phyloP scores from a whole-genome alignment of 1,140 invertebrate species.

The Bathynomus jamesi region DNA sequence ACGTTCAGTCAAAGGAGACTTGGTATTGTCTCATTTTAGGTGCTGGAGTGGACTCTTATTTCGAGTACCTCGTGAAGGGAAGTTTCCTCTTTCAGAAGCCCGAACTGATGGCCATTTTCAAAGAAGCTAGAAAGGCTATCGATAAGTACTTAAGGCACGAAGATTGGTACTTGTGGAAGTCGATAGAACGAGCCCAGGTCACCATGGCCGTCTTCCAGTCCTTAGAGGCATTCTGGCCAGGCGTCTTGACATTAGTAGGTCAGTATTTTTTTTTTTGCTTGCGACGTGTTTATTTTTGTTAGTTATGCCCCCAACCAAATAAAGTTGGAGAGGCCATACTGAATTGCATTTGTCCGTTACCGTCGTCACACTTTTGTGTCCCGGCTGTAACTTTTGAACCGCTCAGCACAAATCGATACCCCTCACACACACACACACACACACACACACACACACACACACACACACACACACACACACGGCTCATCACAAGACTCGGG shows the following conservation, averaged over 20 bases:
- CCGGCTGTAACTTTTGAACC: no score
- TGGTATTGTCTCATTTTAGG: conserved; percentile 41
- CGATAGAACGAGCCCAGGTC: conserved; percentile 89
- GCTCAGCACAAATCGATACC: no score
- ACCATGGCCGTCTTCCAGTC: conserved; percentile 96
- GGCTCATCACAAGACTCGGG: no score
- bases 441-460: no score
- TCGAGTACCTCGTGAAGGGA: conserved; percentile 97
- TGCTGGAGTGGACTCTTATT: conserved; percentile 96
- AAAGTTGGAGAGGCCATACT: no score
- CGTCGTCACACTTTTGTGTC: no score
- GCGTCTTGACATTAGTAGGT: conserved; percentile 73
- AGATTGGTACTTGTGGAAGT: conserved; percentile 92
- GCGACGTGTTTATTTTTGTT: no score
- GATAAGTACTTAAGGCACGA: conserved; percentile 80
- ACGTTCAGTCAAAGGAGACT: background rate
- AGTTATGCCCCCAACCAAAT: no score
- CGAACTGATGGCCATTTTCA: conserved; percentile 80
- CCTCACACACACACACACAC: no score
- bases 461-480: no score
- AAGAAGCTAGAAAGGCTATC: conserved; percentile 69
- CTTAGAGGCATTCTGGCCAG: conserved; percentile 97
- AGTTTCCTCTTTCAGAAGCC: conserved; percentile 63
- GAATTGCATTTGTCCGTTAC: no score
- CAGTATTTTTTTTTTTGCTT: no score